Base-by-base conservation (phyloP, 2,888 invertebrate species). In the Eucriotettix oculatus region DNA sequence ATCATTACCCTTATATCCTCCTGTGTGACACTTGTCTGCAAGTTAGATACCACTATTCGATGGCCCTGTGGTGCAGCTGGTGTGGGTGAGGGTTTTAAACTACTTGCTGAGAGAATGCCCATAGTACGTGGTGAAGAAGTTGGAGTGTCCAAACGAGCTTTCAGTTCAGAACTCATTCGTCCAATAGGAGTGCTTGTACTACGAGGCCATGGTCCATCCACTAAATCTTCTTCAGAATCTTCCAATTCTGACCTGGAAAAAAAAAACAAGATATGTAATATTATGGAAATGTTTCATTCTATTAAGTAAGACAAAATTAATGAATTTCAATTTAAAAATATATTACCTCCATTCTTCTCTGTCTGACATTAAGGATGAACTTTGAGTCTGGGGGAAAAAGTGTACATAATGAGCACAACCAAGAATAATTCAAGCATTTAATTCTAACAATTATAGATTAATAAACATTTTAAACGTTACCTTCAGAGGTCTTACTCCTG, bases 21-120 rank as follows among this genome's bases (percentile, higher is more conserved):
- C 67, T 89, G 88, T 14, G 92, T 90, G 9, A 95, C 95, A 65
- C 86, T 84, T 40, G 80, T 78, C 68, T 92, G 87, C 64, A 96
- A 79, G 77, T 95, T 96, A 65, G 93, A 91, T 2, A 96, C 92
- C 59, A 92, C 84, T 69, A 95, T 90, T 68, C 92, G 80, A 72
- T 85, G 91, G 54, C 93, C 92, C 7, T 81, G 75, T 7, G 61
- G 58, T 11, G 58, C 16, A 40, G 60, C 52, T 42, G 58, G n/a
- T 10, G 64, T 58, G 42, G 60, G 12, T 44, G 59, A 16, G 40
- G 42, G 58, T 7, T 29, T 29, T 29, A 7, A 5, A 42, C 57
- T 16, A 29, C 74, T 68, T 12, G 70, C 78, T 65, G 71, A 67
- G 56, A 74, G 66, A 61, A 70, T 70, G 11, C 71, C 71, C 62